These are phyloP conservation scores for Scortum barcoo DNA, from an alignment of 2,113 vertebrate genomes.

Conservation along the genomic window DNA sequence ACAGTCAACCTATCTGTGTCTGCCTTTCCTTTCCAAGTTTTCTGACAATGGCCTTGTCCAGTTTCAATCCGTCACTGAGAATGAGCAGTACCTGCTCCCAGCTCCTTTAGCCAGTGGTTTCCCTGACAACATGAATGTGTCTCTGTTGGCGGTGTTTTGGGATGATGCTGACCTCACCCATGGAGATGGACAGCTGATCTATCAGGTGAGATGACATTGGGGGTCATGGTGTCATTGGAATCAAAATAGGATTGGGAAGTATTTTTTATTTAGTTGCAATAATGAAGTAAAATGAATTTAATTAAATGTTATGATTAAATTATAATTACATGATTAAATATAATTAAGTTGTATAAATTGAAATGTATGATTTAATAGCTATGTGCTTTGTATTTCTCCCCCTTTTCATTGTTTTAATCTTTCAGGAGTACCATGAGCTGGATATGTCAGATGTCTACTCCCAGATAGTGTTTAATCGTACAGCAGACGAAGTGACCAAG, in stretches of 20 bases:
- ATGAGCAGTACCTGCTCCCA: conserved; percentile 84
- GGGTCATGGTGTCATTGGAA: not conserved
- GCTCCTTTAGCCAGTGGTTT: conserved; percentile 79
- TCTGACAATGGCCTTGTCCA: conserved; percentile 88
- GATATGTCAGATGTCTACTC: conserved; percentile 81
- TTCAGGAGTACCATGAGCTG: conserved; percentile 76
- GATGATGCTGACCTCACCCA: conserved; percentile 86
- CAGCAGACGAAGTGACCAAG: conserved; percentile 78
- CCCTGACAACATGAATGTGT: conserved; percentile 70
- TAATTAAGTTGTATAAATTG: too few relatives aligned
- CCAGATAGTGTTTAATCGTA: conserved; percentile 85
- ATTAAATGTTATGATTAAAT: too few relatives aligned
- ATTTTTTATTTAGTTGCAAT: conserved; percentile 4
- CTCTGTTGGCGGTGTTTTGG: conserved; percentile 87
- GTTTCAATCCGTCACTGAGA: conserved; percentile 81
- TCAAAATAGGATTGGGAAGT: not conserved
- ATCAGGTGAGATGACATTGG: conserved; percentile 77
- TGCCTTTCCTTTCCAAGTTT: conserved; percentile 76
- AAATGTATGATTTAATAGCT: not conserved
- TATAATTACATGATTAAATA: too few relatives aligned
- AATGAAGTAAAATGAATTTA: not conserved
- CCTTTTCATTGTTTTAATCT: conserved; percentile 17
- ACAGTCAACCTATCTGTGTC: not conserved
- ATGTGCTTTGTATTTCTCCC: not conserved
- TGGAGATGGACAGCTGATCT: conserved; percentile 81